phyloP scores from a whole-genome alignment of 2,888 invertebrate genomes.

The Drosophila merina region DNA sequence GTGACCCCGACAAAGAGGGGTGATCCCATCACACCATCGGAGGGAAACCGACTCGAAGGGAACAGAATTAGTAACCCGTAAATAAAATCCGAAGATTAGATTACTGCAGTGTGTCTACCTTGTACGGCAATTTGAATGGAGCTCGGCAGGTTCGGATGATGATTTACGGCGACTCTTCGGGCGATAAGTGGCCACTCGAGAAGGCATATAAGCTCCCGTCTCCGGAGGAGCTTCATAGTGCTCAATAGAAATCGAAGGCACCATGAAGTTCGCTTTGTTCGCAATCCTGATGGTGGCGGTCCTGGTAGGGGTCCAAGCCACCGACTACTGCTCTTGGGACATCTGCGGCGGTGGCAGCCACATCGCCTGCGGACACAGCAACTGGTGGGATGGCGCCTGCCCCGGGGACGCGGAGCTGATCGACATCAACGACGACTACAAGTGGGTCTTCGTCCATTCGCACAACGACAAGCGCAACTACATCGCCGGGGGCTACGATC shows the following conservation, averaged over 20 bases:
- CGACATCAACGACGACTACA: conserved; percentile 35
- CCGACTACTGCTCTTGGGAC: conserved; percentile 49
- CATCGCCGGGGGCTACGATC: conserved; percentile 51
- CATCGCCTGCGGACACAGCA: conserved; percentile 50
- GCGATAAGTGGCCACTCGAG: not conserved
- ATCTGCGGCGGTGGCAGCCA: conserved; percentile 44
- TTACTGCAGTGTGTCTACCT: not conserved
- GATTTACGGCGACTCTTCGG: not conserved
- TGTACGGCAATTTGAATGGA: not conserved
- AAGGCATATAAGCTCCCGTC: conserved; percentile 20
- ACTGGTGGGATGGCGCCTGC: conserved; percentile 41
- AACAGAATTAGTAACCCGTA: not conserved
- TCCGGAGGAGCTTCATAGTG: not conserved
- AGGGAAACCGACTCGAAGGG: not conserved
- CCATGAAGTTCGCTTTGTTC: conserved; percentile 18
- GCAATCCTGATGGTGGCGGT: conserved; percentile 15
- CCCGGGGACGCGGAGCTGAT: conserved; percentile 45
- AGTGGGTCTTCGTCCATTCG: conserved; percentile 29
- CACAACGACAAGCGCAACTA: conserved; percentile 51
- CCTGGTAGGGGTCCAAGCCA: conserved; percentile 26
- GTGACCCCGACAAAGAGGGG: not conserved
- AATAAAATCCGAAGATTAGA: not conserved
- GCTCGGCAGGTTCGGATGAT: not conserved
- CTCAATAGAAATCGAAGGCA: not conserved
- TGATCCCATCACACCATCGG: not conserved